Percentiles rank a stretch among this genome's conserved stretches.
Conservation (phyloP, 2,888 invertebrate genomes). For the Rapana venosa region DNA sequence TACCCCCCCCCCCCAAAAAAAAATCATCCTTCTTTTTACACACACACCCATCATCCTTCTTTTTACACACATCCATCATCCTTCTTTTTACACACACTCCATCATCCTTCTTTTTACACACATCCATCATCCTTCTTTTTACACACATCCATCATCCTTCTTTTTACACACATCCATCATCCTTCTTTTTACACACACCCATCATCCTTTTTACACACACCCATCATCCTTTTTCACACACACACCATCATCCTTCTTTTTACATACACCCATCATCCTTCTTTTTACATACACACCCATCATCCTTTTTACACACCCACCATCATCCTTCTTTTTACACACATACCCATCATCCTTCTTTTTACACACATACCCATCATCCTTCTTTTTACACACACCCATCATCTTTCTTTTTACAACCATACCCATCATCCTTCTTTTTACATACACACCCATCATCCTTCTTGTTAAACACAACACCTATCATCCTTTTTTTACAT, state of each 20-base stretch:
- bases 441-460: background rate
- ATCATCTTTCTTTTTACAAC: background rate
- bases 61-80: no score
- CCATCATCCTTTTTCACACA: background rate
- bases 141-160: background rate
- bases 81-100: no score
- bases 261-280: background rate
- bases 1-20: background rate
- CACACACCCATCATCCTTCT: no score
- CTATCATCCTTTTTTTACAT: no score
- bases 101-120: no score
- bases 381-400: background rate
- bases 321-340: no score
- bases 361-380: background rate
- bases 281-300: background rate
- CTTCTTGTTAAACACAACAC: background rate
- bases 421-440: background rate
- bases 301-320: no score
- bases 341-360: background rate
- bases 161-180: background rate
- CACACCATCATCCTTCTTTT: background rate
- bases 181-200: background rate
- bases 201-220: background rate
- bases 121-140: background rate
- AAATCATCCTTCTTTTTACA: no score